phyloP scores from a whole-genome alignment of 1,140 invertebrate species.

The Cherax destructor region DNA sequence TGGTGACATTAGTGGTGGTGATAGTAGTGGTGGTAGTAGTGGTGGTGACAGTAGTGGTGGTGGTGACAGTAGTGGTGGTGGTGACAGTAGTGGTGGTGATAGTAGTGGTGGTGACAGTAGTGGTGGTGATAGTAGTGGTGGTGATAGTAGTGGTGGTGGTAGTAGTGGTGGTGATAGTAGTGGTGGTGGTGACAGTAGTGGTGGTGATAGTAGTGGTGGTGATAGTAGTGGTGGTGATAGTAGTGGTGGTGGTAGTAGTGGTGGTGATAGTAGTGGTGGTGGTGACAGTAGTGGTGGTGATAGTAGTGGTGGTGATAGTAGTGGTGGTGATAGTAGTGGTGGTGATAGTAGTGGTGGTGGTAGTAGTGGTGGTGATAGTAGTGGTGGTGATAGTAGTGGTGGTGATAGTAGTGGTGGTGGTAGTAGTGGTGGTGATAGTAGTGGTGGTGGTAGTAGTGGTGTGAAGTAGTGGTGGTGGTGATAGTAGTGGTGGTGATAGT shows the following conservation, averaged over 20 bases:
- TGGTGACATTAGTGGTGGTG: background rate
- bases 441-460: constrained; percentile 9
- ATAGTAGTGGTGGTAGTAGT: constrained; percentile 11
- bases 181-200: background rate
- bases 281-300: background rate
- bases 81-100: background rate
- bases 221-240: background rate
- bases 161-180: background rate
- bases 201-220: background rate
- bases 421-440: background rate
- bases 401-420: constrained; percentile 18
- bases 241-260: background rate
- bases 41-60: constrained; percentile 1
- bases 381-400: constrained; percentile 1
- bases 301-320: background rate
- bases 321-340: background rate
- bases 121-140: background rate
- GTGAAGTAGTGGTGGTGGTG: too few species aligned
- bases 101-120: background rate
- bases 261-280: background rate
- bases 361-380: background rate
- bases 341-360: background rate
- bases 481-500: background rate
- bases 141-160: background rate
- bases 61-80: background rate